Percentiles rank a stretch among this genome's conserved stretches.
These are phyloP conservation scores for Chalcosyrphus nemorum DNA, from an alignment of 2,888 invertebrate genomes.

Conservation along the genomic window DNA sequence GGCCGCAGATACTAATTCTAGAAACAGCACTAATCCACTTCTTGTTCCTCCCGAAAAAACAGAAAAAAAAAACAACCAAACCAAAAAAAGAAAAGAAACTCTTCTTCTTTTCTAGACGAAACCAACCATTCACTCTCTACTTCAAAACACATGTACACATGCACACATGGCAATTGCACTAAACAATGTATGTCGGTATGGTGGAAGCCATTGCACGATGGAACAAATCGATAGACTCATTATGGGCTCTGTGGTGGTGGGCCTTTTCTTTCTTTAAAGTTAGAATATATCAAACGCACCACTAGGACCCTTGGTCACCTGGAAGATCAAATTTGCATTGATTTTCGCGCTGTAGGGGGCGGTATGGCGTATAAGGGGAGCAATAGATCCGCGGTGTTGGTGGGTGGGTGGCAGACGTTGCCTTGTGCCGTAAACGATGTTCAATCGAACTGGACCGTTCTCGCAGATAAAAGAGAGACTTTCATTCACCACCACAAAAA, in stretches of 20 bases:
- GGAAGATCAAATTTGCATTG: slow-evolving; percentile 43
- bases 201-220: slow-evolving; percentile 71
- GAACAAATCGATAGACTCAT: slow-evolving; percentile 68
- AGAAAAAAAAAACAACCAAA: slow-evolving; percentile 27
- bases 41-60: slow-evolving; percentile 44
- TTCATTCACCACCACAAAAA: slow-evolving; percentile 71
- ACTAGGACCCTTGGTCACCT: slow-evolving; percentile 33
- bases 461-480: slow-evolving; percentile 64
- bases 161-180: slow-evolving; percentile 71
- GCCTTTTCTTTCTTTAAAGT: slow-evolving; percentile 8
- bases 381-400: slow-evolving; percentile 38
- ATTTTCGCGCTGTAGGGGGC: slow-evolving; percentile 24
- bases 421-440: slow-evolving; percentile 60
- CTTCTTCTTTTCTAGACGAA: slow-evolving; percentile 56
- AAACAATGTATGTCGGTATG: slow-evolving; percentile 59
- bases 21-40: slow-evolving; percentile 50
- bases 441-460: slow-evolving; percentile 62
- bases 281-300: slow-evolving; percentile 18
- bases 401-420: slow-evolving; percentile 60
- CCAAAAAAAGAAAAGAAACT: slow-evolving; percentile 34
- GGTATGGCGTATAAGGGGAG: not conserved
- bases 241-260: slow-evolving; percentile 45
- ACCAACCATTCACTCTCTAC: slow-evolving; percentile 69
- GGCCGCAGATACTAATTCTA: slow-evolving; percentile 41
- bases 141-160: slow-evolving; percentile 70